These are phyloP conservation scores for Leucozona laternaria DNA, from an alignment of 2,888 invertebrate genomes.

Conservation along the genomic window DNA sequence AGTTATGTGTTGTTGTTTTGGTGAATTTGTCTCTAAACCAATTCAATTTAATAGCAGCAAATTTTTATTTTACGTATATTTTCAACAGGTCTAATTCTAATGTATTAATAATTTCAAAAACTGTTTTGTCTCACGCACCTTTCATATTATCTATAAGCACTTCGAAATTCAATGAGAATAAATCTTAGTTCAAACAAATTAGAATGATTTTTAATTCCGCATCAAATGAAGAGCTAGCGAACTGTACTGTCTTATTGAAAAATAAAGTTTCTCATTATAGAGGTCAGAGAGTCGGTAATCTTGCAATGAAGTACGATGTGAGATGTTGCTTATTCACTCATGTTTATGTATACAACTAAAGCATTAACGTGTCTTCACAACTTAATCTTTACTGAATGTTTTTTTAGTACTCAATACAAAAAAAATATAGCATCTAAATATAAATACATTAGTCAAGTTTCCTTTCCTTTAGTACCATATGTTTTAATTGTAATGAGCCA, in stretches of 20 bases:
- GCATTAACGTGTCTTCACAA: background rate
- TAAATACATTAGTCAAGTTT: too few species aligned
- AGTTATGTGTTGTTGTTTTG: too few species aligned
- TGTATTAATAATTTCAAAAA: too few species aligned
- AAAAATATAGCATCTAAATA: too few species aligned
- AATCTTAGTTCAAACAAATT: background rate
- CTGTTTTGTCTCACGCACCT: background rate
- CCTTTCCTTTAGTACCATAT: too few species aligned
- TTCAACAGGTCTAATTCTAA: too few species aligned
- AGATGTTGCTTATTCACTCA: background rate
- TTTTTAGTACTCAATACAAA: too few species aligned
- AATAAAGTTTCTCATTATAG: background rate
- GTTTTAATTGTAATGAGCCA: too few species aligned
- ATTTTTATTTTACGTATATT: too few species aligned
- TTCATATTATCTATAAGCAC: background rate
- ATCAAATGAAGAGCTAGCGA: background rate
- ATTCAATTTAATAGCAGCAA: too few species aligned
- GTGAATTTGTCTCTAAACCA: too few species aligned
- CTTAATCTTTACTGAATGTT: too few species aligned
- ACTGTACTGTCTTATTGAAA: background rate
- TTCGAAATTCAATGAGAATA: background rate
- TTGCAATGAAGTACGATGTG: background rate
- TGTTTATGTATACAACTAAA: background rate
- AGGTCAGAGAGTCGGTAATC: background rate
- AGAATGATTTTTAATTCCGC: background rate